Base-by-base conservation (phyloP, 2,797 vertebrate species). In the Acanthornis magna region DNA sequence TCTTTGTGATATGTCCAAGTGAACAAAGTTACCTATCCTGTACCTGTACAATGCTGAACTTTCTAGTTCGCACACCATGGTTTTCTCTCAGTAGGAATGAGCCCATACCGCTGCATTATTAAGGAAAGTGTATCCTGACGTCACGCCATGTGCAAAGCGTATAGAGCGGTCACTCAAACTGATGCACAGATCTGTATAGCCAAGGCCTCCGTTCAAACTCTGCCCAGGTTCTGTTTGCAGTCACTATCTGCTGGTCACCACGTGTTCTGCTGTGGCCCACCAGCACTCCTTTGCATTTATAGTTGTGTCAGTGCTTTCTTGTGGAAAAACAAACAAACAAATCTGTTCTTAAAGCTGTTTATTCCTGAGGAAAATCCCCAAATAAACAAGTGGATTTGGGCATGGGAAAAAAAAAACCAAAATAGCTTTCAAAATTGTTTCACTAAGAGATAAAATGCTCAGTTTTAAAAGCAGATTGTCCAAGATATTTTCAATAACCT, bases 111-210 rank as follows among this genome's bases (percentile, higher is more conserved):
- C 8, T 20, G 26, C 3, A 8, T 51, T 65, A 21, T 11, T n/a
- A 60, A 45, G 19, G 47, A 26, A 29, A 12, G 36, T 14, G 18
- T 11, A 6, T 43, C 43, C 21, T 27, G 23, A 32, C 0, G 0
- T 7, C 30, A 23, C 0, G 0, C 16, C 25, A 11, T 1, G 9
- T 38, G 57, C 36, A 40, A n/a, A 51, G 26, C 34, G 29, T 17
- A 7, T 18, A 13, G 5, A 43, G 50, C 6, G 45, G 42, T 36
- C 14, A 20, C 45, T 15, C 13, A 18, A 13, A 29, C 16, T 17
- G 27, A 66, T 4, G n/a, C 10, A n/a, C 3, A 10, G 57, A 5
- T 40, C 16, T 47, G 42, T 45, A 5, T 16, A 66, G 58, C 57
- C 29, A 55, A 63, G 55, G 27, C 12, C 42, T 42, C 8, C 7